phyloP scores from a whole-genome alignment of 2,888 invertebrate genomes.

The Leptothorax acervorum region DNA sequence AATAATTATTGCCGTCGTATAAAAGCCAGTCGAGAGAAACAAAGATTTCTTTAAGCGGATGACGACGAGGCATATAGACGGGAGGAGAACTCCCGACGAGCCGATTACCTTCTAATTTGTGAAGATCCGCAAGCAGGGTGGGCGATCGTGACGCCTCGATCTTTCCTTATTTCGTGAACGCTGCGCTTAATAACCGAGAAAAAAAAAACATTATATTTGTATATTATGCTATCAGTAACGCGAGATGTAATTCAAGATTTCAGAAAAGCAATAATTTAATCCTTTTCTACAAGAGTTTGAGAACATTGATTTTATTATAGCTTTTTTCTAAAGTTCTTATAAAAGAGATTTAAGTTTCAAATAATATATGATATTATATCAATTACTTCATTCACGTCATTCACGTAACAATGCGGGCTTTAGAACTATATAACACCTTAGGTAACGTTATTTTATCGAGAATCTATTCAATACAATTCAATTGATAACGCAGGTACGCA shows the following conservation, averaged over 20 bases:
- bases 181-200: not conserved
- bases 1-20: slow-evolving; percentile 71
- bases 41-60: slow-evolving; percentile 52
- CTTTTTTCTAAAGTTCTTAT: not conserved
- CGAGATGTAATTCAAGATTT: not conserved
- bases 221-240: not conserved
- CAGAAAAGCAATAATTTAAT: not conserved
- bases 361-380: not conserved
- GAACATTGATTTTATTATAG: not conserved
- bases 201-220: not conserved
- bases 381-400: slow-evolving; percentile 7
- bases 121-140: slow-evolving; percentile 53
- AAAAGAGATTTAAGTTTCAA: not conserved
- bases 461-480: slow-evolving; percentile 35
- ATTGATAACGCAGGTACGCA: slow-evolving; percentile 24
- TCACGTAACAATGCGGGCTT: not conserved
- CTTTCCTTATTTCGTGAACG: slow-evolving; percentile 16
- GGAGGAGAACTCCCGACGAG: slow-evolving; percentile 16
- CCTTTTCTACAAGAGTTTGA: no score
- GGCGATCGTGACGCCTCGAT: slow-evolving; percentile 44
- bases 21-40: slow-evolving; percentile 63
- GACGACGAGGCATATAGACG: slow-evolving; percentile 17
- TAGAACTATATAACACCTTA: not conserved
- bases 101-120: slow-evolving; percentile 66
- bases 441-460: slow-evolving; percentile 10